Conservation (phyloP, 2,797 vertebrate genomes). For the Vespertilio murinus region DNA sequence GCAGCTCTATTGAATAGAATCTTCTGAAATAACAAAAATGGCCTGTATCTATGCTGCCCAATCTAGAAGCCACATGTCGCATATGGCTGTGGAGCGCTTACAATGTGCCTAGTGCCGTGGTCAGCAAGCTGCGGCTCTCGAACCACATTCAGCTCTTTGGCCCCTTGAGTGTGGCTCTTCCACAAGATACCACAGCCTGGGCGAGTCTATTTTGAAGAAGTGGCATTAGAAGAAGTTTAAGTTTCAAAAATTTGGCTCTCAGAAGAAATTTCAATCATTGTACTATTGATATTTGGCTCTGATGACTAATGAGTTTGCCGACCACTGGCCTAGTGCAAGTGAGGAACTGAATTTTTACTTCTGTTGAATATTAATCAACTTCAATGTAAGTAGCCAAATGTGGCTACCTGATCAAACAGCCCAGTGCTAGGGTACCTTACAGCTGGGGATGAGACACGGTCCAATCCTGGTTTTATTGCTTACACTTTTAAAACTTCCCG, state of each 20-base stretch:
- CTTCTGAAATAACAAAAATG: background rate
- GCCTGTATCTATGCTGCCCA: accelerated
- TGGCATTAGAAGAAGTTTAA: no score
- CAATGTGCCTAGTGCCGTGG: background rate
- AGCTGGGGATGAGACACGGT: background rate
- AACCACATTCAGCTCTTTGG: no score
- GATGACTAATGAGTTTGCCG: no score
- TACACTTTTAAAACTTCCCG: background rate
- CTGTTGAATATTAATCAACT: background rate
- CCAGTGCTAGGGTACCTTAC: background rate
- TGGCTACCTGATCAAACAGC: background rate
- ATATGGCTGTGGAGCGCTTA: background rate
- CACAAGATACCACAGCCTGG: no score
- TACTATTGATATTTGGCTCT: no score
- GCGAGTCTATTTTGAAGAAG: no score
- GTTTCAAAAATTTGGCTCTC: no score
- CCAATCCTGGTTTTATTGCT: background rate
- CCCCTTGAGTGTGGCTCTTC: no score
- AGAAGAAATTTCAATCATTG: no score
- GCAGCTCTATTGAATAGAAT: background rate
- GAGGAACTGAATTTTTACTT: background rate
- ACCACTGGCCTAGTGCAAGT: background rate
- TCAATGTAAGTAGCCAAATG: background rate
- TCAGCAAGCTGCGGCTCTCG: no score
- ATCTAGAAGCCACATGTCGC: background rate